Conservation (phyloP, 2,888 invertebrate genomes). For the Ceraclea dissimilis region DNA sequence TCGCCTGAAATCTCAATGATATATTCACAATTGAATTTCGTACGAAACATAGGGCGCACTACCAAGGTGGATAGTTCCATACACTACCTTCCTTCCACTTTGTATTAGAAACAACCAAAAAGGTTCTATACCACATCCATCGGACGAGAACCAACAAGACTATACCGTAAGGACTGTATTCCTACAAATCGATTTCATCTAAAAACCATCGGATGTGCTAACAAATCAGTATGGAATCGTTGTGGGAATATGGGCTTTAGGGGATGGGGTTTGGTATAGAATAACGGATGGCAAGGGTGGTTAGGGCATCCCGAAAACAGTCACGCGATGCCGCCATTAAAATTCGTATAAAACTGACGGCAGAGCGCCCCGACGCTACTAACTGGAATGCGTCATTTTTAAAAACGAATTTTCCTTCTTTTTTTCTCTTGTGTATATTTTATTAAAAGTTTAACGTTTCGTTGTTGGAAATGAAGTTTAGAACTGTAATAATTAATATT, state of each 20-base stretch:
- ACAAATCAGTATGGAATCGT: not conserved
- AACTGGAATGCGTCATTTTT: constrained; percentile 11
- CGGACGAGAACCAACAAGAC: not conserved
- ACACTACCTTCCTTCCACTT: no score
- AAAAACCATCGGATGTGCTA: not conserved
- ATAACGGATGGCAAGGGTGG: not conserved
- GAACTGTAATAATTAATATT: no score
- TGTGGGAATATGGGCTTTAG: not conserved
- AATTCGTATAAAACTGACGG: constrained; percentile 23
- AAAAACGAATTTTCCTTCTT: constrained; percentile 4
- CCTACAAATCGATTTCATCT: not conserved
- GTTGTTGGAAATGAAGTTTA: no score
- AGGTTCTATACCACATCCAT: no score
- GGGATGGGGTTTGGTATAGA: not conserved
- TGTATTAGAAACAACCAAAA: no score
- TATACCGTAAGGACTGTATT: not conserved
- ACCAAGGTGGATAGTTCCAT: not conserved
- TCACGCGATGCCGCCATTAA: constrained; percentile 51
- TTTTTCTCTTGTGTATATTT: not conserved
- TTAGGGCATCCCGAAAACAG: constrained; percentile 24
- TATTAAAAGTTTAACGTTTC: not conserved
- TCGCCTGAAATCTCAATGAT: constrained; percentile 16
- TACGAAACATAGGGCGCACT: constrained; percentile 3
- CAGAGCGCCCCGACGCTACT: constrained; percentile 8
- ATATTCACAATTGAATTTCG: constrained; percentile 25